These are phyloP conservation scores for Potorous gilbertii DNA, from an alignment of 2,797 vertebrate genomes.

Conservation along the genomic window DNA sequence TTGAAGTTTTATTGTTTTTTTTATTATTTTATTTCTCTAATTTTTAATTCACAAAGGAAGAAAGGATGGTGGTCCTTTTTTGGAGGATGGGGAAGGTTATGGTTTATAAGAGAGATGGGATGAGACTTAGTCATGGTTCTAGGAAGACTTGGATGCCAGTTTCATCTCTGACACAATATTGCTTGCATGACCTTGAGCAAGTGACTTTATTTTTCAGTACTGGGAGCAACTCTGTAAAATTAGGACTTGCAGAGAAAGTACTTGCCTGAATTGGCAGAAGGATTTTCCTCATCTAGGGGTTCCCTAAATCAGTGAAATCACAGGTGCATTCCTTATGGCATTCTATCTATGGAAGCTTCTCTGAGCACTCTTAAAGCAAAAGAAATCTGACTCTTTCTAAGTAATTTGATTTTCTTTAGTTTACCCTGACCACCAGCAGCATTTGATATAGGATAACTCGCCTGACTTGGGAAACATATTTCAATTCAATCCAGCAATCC, in stretches of 20 bases:
- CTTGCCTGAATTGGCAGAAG: not conserved
- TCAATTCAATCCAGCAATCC: not conserved
- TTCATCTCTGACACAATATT: not conserved
- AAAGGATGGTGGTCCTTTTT: not conserved
- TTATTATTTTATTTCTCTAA: not conserved
- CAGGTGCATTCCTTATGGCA: not conserved
- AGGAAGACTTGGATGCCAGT: not conserved
- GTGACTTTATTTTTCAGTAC: not conserved
- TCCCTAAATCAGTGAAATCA: not conserved
- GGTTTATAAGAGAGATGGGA: not conserved
- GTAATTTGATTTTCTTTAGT: not conserved
- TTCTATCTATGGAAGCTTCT: not conserved
- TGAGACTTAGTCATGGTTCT: not conserved
- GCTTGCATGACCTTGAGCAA: not conserved
- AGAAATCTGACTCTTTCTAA: not conserved
- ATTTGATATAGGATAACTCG: not conserved
- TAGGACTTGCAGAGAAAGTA: not conserved
- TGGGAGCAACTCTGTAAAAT: not conserved
- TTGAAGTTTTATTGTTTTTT: not conserved
- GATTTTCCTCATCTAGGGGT: not conserved
- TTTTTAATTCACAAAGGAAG: not conserved
- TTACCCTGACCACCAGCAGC: not conserved
- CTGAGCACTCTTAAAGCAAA: not conserved
- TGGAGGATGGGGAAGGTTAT: not conserved
- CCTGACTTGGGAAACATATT: not conserved